A percentile compares a stretch with the other conserved stretches of the same genome.
These are phyloP conservation scores for Priocnemis perturbator DNA, from an alignment of 2,888 invertebrate genomes.

Conservation along the genomic window DNA sequence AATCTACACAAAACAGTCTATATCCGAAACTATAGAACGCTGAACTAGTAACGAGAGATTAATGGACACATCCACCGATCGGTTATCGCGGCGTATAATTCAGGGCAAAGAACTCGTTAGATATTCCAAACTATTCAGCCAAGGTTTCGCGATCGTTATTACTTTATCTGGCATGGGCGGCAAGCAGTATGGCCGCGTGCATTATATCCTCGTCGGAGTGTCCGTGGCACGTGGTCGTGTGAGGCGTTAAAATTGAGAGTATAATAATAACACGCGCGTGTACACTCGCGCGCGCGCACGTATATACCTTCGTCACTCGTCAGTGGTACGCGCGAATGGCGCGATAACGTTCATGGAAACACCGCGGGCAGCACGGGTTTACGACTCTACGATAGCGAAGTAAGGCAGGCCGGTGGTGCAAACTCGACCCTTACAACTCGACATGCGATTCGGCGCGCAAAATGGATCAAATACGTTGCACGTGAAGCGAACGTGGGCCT, in stretches of 20 bases:
- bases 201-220: constrained; percentile 41
- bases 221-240: constrained; percentile 41
- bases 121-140: no score
- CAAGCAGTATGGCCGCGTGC: constrained; percentile 17
- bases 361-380: constrained; percentile 51
- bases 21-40: no score
- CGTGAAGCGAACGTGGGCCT: no score
- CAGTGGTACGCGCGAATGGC: constrained; percentile 42
- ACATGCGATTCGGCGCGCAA: constrained; percentile 16
- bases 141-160: no score
- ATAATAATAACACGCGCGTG: constrained; percentile 57
- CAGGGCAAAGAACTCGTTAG: no score
- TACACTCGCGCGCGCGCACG: constrained; percentile 52
- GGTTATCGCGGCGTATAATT: no score
- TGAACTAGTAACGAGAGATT: no score
- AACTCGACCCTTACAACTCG: no score
- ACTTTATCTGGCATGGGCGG: neutral
- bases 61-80: no score
- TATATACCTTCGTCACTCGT: constrained; percentile 46
- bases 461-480: neutral
- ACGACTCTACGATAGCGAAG: constrained; percentile 52
- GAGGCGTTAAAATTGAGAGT: constrained; percentile 58
- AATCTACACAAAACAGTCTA: no score
- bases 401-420: constrained; percentile 18
- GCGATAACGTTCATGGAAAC: constrained; percentile 64